phyloP scores from a whole-genome alignment of 2,888 invertebrate species.

The Coenonympha arcania region DNA sequence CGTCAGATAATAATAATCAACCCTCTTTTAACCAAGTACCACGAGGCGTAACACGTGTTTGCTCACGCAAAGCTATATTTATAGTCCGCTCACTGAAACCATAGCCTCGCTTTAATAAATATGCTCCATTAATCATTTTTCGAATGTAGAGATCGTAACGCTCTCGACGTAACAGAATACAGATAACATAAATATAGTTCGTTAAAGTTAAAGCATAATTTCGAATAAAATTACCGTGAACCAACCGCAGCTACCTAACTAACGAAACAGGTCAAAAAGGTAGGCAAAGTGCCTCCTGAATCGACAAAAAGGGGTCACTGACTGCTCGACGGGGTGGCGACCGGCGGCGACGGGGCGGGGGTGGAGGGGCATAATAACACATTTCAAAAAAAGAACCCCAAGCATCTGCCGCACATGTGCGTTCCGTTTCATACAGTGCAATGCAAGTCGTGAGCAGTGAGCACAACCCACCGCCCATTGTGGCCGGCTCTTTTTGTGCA shows the following conservation, averaged over 20 bases:
- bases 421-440: constrained; percentile 55
- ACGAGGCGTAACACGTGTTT: constrained; percentile 53
- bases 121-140: neutral
- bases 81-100: constrained; percentile 31
- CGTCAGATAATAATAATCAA: constrained; percentile 40
- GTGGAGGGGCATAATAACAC: constrained; percentile 58
- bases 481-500: constrained; percentile 55
- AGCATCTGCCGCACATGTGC: constrained; percentile 72
- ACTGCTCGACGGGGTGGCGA: constrained; percentile 58
- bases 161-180: neutral
- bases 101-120: neutral
- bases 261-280: constrained; percentile 58
- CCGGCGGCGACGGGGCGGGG: constrained; percentile 34
- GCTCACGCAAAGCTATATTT: constrained; percentile 55
- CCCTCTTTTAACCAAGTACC: constrained; percentile 42
- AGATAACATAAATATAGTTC: too few relatives aligned
- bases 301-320: constrained; percentile 66
- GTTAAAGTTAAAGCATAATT: constrained; percentile 2
- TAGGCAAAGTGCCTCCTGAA: constrained; percentile 45
- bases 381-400: constrained; percentile 67
- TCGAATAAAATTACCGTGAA: constrained; percentile 6
- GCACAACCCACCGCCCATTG: constrained; percentile 48
- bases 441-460: constrained; percentile 65
- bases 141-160: neutral
- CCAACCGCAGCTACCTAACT: constrained; percentile 8